phyloP scores from a whole-genome alignment of 92 coral and sea anemone species.

The Epizoanthus stellaris region DNA sequence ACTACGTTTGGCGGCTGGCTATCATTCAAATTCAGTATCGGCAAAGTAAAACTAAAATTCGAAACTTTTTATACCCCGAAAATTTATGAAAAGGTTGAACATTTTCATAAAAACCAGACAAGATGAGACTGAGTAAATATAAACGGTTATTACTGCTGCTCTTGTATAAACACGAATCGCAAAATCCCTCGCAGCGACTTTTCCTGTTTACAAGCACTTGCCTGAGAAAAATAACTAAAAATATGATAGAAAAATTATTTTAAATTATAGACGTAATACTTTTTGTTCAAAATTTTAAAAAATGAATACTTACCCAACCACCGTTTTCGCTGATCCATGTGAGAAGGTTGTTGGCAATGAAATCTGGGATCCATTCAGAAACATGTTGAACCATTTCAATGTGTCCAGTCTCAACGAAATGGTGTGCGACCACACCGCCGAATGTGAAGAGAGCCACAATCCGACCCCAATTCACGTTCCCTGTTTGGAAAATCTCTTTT shows the following conservation, averaged over 20 bases:
- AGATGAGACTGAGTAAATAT: conserved; percentile 43
- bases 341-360: conserved; percentile 86
- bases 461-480: conserved; percentile 93
- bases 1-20: conserved; percentile 9
- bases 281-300: not conserved
- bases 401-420: conserved; percentile 91
- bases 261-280: conserved; percentile 1
- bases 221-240: conserved; percentile 56
- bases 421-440: conserved; percentile 96
- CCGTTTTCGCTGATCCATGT: conserved; percentile 93
- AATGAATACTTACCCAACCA: conserved; percentile 88
- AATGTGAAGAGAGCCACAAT: conserved; percentile 96
- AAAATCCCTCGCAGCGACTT: conserved; percentile 22
- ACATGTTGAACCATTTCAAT: conserved; percentile 94
- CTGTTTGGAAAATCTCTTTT: conserved; percentile 92
- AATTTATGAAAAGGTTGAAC: not conserved
- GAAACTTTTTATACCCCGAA: not conserved
- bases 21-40: not conserved
- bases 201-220: conserved; percentile 26
- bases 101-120: conserved; percentile 32
- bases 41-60: not conserved
- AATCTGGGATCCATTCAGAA: conserved; percentile 79
- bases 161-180: conserved; percentile 20
- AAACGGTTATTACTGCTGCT: conserved; percentile 26
- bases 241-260: conserved; percentile 51